Percentiles rank a stretch among this genome's conserved stretches.
These are phyloP conservation scores for Pygoscelis adeliae DNA, from an alignment of 2,113 vertebrate species.

Conservation along the genomic window DNA sequence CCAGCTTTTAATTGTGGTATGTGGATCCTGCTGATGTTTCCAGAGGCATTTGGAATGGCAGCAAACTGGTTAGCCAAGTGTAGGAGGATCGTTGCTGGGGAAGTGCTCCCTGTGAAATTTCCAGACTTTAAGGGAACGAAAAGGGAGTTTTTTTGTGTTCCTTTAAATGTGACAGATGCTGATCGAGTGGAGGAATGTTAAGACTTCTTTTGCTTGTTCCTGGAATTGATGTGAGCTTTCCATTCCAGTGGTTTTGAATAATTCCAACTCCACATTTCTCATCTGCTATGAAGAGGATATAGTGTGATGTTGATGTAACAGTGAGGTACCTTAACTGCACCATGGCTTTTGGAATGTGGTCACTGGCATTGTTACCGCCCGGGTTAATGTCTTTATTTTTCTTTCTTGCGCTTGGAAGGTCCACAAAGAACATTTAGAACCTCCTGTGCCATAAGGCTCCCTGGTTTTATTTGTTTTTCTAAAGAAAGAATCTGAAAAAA, in stretches of 20 bases:
- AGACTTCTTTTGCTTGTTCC: neutral
- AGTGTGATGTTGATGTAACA: neutral
- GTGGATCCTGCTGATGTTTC: slow-evolving; percentile 22
- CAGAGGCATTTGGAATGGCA: slow-evolving; percentile 44
- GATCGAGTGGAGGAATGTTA: neutral
- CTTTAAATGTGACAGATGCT: neutral
- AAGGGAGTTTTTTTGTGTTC: neutral
- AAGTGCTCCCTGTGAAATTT: neutral
- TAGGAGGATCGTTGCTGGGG: slow-evolving; percentile 1
- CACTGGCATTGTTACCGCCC: neutral
- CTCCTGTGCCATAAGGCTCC: neutral
- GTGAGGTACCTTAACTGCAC: neutral
- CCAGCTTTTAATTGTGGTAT: slow-evolving; percentile 42
- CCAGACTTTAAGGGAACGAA: neutral
- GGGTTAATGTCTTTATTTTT: neutral
- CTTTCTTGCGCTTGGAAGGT: neutral
- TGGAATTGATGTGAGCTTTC: neutral
- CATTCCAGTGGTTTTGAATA: neutral
- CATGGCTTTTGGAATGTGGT: neutral
- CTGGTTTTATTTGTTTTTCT: neutral
- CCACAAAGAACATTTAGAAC: neutral
- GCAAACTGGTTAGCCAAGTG: neutral
- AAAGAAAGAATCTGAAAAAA: neutral
- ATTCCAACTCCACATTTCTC: fast-evolving
- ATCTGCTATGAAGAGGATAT: neutral